phyloP scores from a whole-genome alignment of 2,888 invertebrate genomes.

The Cyclophora albipunctata region DNA sequence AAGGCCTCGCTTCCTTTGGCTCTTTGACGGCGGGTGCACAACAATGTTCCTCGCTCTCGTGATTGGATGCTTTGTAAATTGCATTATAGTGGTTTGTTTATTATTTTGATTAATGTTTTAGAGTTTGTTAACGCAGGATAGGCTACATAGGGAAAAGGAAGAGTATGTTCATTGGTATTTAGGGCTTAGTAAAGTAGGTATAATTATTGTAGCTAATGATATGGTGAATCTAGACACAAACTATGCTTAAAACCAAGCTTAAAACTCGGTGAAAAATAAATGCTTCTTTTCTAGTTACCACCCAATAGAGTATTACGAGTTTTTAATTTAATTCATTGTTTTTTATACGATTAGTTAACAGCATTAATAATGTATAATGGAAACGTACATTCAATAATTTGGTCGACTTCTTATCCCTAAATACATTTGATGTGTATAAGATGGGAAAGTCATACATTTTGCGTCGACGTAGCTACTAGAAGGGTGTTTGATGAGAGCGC shows the following conservation, averaged over 20 bases:
- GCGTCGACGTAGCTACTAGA: slow-evolving; percentile 10
- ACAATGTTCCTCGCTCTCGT: slow-evolving; percentile 66
- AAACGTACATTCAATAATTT: slow-evolving; percentile 56
- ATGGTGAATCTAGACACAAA: too few relatives aligned
- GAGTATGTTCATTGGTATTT: neutral
- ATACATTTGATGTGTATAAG: too few relatives aligned
- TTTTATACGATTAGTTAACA: too few relatives aligned
- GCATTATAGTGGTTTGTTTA: slow-evolving; percentile 50
- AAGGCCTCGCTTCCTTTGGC: slow-evolving; percentile 66
- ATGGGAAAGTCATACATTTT: too few relatives aligned
- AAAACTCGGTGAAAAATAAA: too few relatives aligned
- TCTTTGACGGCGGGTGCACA: slow-evolving; percentile 66
- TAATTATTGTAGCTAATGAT: too few relatives aligned
- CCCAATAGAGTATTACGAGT: too few relatives aligned
- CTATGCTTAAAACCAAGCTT: too few relatives aligned
- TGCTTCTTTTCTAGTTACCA: too few relatives aligned
- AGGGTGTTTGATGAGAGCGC: slow-evolving; percentile 68
- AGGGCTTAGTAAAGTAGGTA: too few relatives aligned
- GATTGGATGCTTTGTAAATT: slow-evolving; percentile 70
- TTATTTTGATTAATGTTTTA: slow-evolving; percentile 23
- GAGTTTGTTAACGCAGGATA: neutral
- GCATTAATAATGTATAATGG: neutral
- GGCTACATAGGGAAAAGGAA: slow-evolving; percentile 2
- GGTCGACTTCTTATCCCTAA: slow-evolving; percentile 38
- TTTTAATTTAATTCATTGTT: too few relatives aligned